Evolutionary conservation across 2,113 vertebrate species (phyloP), one percentile per base, ranked within the genome.

Genomic region (Harpagus bidentatus): DNA sequence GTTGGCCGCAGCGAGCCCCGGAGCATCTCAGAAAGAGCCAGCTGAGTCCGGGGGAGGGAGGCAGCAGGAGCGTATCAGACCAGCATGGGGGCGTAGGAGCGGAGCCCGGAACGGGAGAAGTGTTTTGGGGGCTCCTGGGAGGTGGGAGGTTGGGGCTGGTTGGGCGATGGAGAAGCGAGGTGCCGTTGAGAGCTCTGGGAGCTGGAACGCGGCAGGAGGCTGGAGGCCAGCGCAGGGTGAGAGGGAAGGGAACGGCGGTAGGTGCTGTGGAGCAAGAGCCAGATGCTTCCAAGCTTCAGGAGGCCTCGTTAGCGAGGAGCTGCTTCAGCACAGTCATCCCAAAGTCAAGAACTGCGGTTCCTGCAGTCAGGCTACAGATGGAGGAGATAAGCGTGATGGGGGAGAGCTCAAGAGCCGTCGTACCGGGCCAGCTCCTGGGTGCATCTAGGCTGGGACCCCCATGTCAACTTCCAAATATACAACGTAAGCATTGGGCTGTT

Each of bases 1-100:
- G 0, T 4, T 38, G 0, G 1, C 38, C 2, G 0, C 48, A 66
- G 28, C 3, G 1, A 81, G 88, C 21, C 36, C 36, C 3, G 2
- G 34, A 78, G 36, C 36, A 48, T 29, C 42, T 82, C 45, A 4
- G 2, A 23, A 63, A 40, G n/a, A 73, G 28, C 13, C 16, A 15
- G 10, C 36, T 58, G 48, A 19, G 29, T 12, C 12, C 12, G 0
- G 13, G 10, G 25, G 19, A 20, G 25, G 8, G 6, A 36, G 21
- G 72, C 38, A 84, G 13, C 19, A 29, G 13, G 38, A 8, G 25
- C 13, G 5, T 38, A 15, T 47, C 59, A 23, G 79, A 71, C 8
- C 32, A 5, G 0, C n/a, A 29, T 3, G 5, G 58, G 22, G 7
- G 9, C 55, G 50, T 18, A 70, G n/a, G 50, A 70, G 67, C 3